A percentile compares a stretch with the other conserved stretches of the same genome.
Conservation (phyloP, 1,140 invertebrate genomes). For the Drosophila ficusphila region DNA sequence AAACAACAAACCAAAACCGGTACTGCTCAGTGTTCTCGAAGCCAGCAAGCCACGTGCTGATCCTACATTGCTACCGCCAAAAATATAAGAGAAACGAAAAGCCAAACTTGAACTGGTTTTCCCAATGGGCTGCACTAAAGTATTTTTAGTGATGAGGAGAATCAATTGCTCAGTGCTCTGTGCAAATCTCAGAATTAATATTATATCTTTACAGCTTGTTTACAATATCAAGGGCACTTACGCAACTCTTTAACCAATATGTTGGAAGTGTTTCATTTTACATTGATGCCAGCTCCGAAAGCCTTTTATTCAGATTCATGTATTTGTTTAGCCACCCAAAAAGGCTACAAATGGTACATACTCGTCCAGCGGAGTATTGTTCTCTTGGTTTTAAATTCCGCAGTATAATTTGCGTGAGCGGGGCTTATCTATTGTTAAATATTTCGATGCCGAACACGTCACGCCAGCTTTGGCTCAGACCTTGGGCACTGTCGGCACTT, state of each 20-base stretch:
- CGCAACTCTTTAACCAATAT: not conserved
- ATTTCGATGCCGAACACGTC: constrained; percentile 20
- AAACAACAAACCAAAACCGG: constrained; percentile 55
- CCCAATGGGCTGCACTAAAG: not conserved
- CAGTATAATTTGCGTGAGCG: constrained; percentile 38
- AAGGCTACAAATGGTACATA: constrained; percentile 25
- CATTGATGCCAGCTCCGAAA: constrained; percentile 14
- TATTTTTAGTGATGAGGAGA: no score
- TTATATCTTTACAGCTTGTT: not conserved
- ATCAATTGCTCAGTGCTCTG: not conserved
- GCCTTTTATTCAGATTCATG: constrained; percentile 15
- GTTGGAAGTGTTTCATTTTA: no score
- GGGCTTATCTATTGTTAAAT: constrained; percentile 26
- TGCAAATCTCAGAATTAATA: constrained; percentile 5
- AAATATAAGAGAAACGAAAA: constrained; percentile 26
- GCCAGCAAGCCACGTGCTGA: constrained; percentile 63
- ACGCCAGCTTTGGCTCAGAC: constrained; percentile 22
- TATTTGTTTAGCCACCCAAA: no score
- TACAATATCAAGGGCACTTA: constrained; percentile 30
- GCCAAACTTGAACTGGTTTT: constrained; percentile 60
- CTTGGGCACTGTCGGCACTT: constrained; percentile 18
- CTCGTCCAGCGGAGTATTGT: constrained; percentile 17
- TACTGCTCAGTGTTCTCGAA: constrained; percentile 20
- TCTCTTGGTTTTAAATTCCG: not conserved
- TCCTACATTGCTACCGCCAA: constrained; percentile 57